phyloP scores from a whole-genome alignment of 2,113 vertebrate species.

The Eulacestoma nigropectus region DNA sequence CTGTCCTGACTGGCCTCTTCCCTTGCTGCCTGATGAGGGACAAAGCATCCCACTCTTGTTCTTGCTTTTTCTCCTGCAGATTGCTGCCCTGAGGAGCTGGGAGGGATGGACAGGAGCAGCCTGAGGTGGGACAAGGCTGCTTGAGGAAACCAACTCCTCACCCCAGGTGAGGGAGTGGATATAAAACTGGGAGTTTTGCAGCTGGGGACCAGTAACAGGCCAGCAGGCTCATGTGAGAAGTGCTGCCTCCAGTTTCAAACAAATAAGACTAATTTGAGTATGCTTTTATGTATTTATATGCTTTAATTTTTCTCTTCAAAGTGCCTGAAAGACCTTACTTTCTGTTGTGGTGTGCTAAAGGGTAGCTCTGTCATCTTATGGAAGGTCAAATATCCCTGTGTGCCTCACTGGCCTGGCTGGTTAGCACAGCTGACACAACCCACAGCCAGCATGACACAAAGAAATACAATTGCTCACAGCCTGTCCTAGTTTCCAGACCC shows the following conservation, averaged over 20 bases:
- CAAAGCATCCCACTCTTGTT: fast-evolving
- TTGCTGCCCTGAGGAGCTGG: neutral
- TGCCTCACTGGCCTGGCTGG: neutral
- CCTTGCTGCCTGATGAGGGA: neutral
- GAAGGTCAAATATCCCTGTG: neutral
- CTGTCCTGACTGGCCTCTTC: neutral
- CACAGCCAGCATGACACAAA: neutral
- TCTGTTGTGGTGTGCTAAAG: neutral
- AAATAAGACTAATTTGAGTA: neutral
- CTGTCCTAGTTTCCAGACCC: neutral
- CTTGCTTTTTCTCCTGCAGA: neutral
- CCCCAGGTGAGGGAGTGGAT: neutral
- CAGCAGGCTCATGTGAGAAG: neutral
- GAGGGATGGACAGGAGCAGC: neutral
- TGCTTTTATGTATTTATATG: fast-evolving
- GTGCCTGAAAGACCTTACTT: neutral
- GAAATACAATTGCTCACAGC: neutral
- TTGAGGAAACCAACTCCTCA: neutral
- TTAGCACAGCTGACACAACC: neutral
- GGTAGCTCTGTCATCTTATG: fast-evolving
- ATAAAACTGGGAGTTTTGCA: neutral
- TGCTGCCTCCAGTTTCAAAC: neutral
- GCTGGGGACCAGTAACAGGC: neutral
- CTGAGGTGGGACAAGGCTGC: neutral
- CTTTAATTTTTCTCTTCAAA: neutral